phyloP scores from a whole-genome alignment of 2,888 invertebrate species.

The Taenaris catops region DNA sequence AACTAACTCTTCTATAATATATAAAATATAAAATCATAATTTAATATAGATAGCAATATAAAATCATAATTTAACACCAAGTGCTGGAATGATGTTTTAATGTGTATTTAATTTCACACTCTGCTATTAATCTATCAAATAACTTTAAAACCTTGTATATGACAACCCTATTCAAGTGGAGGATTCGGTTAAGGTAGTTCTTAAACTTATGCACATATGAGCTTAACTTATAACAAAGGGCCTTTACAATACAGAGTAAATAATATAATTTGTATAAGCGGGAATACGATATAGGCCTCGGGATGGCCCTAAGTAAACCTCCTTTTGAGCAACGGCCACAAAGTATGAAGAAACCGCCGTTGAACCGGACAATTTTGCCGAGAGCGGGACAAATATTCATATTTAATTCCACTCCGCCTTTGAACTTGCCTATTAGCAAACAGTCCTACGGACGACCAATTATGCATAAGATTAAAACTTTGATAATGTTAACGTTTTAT shows the following conservation, averaged over 20 bases:
- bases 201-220: conserved; percentile 43
- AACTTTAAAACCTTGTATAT: no score
- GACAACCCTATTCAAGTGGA: no score
- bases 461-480: conserved; percentile 31
- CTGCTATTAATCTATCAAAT: no score
- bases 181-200: no score
- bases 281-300: conserved; percentile 52
- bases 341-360: conserved; percentile 57
- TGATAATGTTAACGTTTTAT: conserved; percentile 21
- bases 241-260: conserved; percentile 71
- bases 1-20: no score
- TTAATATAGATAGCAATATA: no score
- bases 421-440: conserved; percentile 53
- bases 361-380: conserved; percentile 54
- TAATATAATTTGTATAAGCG: conserved; percentile 64
- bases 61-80: no score
- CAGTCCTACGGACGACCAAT: conserved; percentile 46
- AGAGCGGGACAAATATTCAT: conserved; percentile 69
- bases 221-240: conserved; percentile 58
- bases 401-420: conserved; percentile 63
- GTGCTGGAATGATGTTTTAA: no score
- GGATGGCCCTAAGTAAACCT: conserved; percentile 69
- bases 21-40: no score
- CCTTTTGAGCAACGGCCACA: conserved; percentile 43
- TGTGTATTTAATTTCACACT: no score